Percentiles rank a stretch among this genome's conserved stretches.
Conservation (phyloP, 2,888 invertebrate species). For the Tenthredo notha region DNA sequence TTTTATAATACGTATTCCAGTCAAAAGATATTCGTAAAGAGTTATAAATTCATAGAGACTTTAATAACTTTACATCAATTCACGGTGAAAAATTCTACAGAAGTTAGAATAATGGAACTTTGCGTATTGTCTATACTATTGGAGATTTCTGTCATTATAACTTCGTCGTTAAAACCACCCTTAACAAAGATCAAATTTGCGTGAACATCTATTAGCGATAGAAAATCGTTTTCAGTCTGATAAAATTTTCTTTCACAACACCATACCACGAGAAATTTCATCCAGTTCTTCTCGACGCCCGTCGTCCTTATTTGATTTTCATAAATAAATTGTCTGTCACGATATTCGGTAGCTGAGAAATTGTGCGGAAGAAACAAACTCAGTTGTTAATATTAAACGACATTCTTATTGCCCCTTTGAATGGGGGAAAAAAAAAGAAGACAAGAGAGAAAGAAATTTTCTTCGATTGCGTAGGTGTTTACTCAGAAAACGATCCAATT, state of each 20-base stretch:
- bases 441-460: not conserved
- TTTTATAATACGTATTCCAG: not conserved
- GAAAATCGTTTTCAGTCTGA: not conserved
- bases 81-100: not conserved
- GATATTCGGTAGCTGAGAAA: conserved; percentile 1
- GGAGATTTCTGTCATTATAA: no score
- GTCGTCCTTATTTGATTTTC: not conserved
- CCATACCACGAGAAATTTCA: not conserved
- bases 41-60: not conserved
- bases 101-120: not conserved
- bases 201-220: not conserved
- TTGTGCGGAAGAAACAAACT: not conserved
- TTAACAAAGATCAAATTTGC: not conserved
- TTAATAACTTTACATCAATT: not conserved
- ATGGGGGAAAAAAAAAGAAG: not conserved
- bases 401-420: not conserved
- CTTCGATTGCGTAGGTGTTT: not conserved
- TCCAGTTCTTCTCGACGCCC: not conserved
- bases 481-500: not conserved
- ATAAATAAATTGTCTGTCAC: not conserved
- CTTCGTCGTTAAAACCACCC: not conserved
- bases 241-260: not conserved
- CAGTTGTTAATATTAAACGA: conserved; percentile 2
- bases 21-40: not conserved
- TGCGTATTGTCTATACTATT: not conserved